A percentile compares a stretch with the other conserved stretches of the same genome.
Evolutionary conservation across 2,113 vertebrate species (phyloP).

Genomic region (Eurypyga helias): DNA sequence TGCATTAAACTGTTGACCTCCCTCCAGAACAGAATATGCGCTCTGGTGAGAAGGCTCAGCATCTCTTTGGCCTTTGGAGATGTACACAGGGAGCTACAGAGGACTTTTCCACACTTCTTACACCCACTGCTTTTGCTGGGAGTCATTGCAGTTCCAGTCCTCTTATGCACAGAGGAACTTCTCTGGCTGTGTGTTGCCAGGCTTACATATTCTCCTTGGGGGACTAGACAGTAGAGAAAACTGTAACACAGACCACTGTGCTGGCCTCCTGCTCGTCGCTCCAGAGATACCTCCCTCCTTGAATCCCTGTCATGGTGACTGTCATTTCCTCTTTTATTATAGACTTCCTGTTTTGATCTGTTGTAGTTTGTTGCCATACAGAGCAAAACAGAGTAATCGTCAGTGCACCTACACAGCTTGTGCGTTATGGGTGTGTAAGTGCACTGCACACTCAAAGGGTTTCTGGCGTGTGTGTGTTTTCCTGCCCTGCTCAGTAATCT

Average conservation of each 20-base stretch:
- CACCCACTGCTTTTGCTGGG: not conserved
- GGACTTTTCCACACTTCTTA: not conserved
- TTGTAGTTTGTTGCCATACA: not conserved
- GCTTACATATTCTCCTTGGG: not conserved
- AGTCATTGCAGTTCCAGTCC: not conserved
- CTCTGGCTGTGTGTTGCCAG: not conserved
- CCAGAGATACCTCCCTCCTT: not conserved
- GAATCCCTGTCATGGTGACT: not conserved
- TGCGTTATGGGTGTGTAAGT: not conserved
- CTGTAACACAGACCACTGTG: not conserved
- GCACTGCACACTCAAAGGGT: too few relatives aligned
- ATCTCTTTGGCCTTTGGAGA: not conserved
- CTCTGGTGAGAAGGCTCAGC: not conserved
- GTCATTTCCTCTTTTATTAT: not conserved
- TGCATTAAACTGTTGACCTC: not conserved
- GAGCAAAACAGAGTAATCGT: fast-evolving
- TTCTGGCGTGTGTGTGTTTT: not conserved
- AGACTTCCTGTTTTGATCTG: not conserved
- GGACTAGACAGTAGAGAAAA: not conserved
- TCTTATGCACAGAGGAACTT: not conserved
- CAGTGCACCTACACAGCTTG: not conserved
- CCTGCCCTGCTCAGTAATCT: not conserved
- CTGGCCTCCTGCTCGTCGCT: not conserved
- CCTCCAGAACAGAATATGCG: not conserved
- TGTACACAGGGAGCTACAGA: not conserved